Evolutionary conservation across 2,113 vertebrate species (phyloP), one percentile per base, ranked within the genome.

Genomic region (Cinclus mexicanus): DNA sequence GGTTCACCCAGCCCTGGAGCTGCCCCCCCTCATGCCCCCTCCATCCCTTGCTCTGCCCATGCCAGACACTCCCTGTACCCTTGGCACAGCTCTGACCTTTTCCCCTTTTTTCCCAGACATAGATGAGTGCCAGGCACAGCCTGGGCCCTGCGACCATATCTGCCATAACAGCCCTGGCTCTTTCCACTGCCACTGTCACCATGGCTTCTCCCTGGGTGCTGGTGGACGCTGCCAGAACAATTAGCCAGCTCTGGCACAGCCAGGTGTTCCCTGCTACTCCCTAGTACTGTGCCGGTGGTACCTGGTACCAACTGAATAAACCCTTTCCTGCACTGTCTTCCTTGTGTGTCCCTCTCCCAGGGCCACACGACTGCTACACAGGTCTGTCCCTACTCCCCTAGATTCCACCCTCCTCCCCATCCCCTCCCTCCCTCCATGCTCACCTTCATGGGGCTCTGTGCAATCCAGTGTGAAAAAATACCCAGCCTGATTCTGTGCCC

Each of bases 141-240:
- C 67, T 33, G 35, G 78, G 9, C 92, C 75, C 18, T 97, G 97
- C 0, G 42, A 96, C 21, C 95, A 95, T 25, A 42, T 95, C 75
- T 97, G 96, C 88, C 95, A 97, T 75, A 97, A 97, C 82, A 96
- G 82, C 14, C 78, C 6, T 0, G 94, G 96, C 59, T 96, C 96
- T 64, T 97, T 96, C 56, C 92, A 94, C 64, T 97, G 95, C 75
- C 96, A 93, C 74, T 95, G 96, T 85, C 69, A 6, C 63, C 67
- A 33, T 0, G 94, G 83, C 72, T 97, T 96, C 84, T 90, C 83
- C 50, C 83, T 94, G 61, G 70, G 6, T 0, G 6, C 6, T 1
- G 89, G 82, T 0, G 57, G 74, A 10, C 35, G 2, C 63, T 94
- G 94, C 60, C 1, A 0, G 55, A 67, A 0, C 35, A 84, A 35